Conservation (phyloP, 2,797 vertebrate genomes). For the Pteronotus mesoamericanus region DNA sequence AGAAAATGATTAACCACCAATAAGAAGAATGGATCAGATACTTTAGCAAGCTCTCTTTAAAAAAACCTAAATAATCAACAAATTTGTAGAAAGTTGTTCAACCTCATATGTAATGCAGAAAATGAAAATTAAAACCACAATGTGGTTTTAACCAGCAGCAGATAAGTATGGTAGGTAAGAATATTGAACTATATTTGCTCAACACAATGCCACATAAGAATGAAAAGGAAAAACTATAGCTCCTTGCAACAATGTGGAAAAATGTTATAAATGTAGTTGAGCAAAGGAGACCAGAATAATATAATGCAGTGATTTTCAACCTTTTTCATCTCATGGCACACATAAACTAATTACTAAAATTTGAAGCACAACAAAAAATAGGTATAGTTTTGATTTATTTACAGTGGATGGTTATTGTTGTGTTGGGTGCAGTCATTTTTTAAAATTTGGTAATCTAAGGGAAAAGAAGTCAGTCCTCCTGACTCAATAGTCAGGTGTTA, state of each 20-base stretch:
- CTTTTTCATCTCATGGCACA: not conserved
- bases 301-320: not conserved
- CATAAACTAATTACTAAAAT: not conserved
- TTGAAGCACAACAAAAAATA: not conserved
- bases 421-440: not conserved
- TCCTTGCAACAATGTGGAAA: not conserved
- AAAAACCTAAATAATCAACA: not conserved
- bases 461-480: not conserved
- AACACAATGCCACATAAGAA: not conserved
- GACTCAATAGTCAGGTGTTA: not conserved
- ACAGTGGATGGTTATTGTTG: not conserved
- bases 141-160: not conserved
- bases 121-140: not conserved
- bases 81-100: not conserved
- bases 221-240: not conserved
- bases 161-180: not conserved
- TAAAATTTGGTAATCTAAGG: not conserved
- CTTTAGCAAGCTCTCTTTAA: not conserved
- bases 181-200: not conserved
- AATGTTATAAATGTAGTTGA: not conserved
- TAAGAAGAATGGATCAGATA: not conserved
- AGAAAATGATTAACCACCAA: not conserved
- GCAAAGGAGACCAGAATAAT: not conserved
- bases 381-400: not conserved
- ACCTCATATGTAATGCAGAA: not conserved